These are phyloP conservation scores for Lonchura striata DNA, from an alignment of 2,113 vertebrate genomes.

Conservation along the genomic window DNA sequence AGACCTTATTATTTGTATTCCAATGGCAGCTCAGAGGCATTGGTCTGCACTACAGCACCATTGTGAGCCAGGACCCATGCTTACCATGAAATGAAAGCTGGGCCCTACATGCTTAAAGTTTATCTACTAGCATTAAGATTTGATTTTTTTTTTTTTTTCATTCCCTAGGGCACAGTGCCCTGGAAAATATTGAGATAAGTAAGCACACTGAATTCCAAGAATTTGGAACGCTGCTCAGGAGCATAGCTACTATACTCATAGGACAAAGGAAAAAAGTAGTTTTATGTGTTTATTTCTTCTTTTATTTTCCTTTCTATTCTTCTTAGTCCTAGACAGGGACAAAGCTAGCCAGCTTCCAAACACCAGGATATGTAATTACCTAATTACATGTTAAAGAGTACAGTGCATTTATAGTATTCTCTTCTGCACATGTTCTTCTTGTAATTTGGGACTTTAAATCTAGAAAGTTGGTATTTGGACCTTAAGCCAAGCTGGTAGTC, in stretches of 20 bases:
- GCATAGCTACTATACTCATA: background rate
- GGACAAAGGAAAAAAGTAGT: fast-evolving
- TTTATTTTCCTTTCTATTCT: no score
- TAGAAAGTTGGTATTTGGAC: background rate
- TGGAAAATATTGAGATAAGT: background rate
- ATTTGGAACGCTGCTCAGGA: background rate
- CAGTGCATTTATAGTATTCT: background rate
- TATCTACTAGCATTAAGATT: background rate
- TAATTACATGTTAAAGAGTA: background rate
- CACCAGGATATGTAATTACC: background rate
- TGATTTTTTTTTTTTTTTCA: fast-evolving
- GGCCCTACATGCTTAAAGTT: background rate
- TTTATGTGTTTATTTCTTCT: background rate
- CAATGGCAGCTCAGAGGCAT: background rate
- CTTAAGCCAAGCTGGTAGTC: background rate
- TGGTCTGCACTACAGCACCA: background rate
- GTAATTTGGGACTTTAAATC: background rate
- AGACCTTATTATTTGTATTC: background rate
- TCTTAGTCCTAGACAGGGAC: background rate
- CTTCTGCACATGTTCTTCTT: background rate
- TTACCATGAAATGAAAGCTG: background rate
- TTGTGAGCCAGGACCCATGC: background rate
- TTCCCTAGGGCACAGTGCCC: background rate
- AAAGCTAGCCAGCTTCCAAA: background rate
- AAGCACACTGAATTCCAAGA: background rate